Base-by-base conservation (phyloP, 2,797 vertebrate genomes). In the Pangasius mekongensis region DNA sequence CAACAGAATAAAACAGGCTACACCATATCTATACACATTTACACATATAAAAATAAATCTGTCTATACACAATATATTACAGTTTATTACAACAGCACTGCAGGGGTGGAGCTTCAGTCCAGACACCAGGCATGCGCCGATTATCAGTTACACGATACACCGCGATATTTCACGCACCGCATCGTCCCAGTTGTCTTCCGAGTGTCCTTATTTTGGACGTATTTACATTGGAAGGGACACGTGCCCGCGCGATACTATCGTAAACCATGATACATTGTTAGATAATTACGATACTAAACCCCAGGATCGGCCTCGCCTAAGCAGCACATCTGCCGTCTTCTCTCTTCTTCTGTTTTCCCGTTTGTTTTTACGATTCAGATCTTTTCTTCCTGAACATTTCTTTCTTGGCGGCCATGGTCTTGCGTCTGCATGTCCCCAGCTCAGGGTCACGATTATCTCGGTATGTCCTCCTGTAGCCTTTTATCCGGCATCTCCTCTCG, bases 21-120 rank as follows among this genome's bases (percentile, higher is more conserved):
- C 60, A 60, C 83, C 39, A 43, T 43, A 90, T 94, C 93, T 96
- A 92, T 95, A 96, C 95, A 96, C 92, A 93, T 94, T 93, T 95
- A 96, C 95, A 96, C 84, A 52, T 95, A 95, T 94, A 95, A 96
- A 96, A 95, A 97, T 96, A 96, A 94, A 96, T 95, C 94, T 95
- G 94, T 96, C 93, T 94, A 91, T 96, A 95, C 95, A 96, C 95
- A 95, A 89, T 94, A 91, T 96, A 95, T 94, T 96, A 97, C 96
- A 96, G 91, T 95, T 95, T 93, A 92, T 92, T 95, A 95, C 95
- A 96, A 90, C 92, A 93, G 92, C 93, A 90, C 93, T 90, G 56
- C 89, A 83, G 89, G 80, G 69, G 73, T 18, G 83, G 83, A 33
- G 83, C 71, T 67, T 36, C 43, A 20, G 74, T 66, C 22, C 47